phyloP scores from a whole-genome alignment of 2,888 invertebrate species.

The Lapara coniferarum region DNA sequence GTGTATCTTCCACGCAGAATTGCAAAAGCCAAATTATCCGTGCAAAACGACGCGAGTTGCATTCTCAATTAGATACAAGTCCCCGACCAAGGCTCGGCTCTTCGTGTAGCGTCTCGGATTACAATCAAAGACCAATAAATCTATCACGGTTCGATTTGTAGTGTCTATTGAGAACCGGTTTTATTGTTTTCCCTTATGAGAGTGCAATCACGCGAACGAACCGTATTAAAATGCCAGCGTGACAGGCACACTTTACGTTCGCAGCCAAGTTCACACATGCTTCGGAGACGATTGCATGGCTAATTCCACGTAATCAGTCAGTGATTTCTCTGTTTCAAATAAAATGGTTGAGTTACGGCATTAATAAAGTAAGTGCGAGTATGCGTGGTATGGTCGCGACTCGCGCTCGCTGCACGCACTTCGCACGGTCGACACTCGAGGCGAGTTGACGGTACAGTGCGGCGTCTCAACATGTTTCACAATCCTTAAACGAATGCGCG shows the following conservation, averaged over 20 bases:
- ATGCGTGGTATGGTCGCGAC: neutral
- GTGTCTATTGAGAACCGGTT: slow-evolving; percentile 34
- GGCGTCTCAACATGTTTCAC: slow-evolving; percentile 52
- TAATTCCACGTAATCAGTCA: slow-evolving; percentile 31
- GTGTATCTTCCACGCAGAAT: slow-evolving; percentile 49
- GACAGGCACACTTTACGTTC: slow-evolving; percentile 8
- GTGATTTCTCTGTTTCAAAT: slow-evolving; percentile 31
- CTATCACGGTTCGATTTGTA: slow-evolving; percentile 34
- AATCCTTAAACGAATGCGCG: slow-evolving; percentile 49
- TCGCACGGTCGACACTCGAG: neutral
- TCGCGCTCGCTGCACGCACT: neutral
- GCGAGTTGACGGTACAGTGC: neutral
- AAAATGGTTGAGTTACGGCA: slow-evolving; percentile 34
- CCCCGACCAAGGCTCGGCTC: slow-evolving; percentile 29
- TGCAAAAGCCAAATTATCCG: slow-evolving; percentile 43
- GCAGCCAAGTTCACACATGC: slow-evolving; percentile 3
- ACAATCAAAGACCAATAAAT: slow-evolving; percentile 36
- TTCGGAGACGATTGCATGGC: slow-evolving; percentile 29
- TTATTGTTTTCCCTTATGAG: slow-evolving; percentile 35
- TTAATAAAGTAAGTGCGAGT: slow-evolving; percentile 31
- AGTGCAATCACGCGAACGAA: slow-evolving; percentile 15
- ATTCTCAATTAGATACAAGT: slow-evolving; percentile 33
- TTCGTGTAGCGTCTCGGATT: slow-evolving; percentile 31
- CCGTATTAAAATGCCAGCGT: slow-evolving; percentile 14
- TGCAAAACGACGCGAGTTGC: slow-evolving; percentile 34